These are phyloP conservation scores for Meriones unguiculatus DNA, from an alignment of 2,113 vertebrate genomes.

Conservation along the genomic window DNA sequence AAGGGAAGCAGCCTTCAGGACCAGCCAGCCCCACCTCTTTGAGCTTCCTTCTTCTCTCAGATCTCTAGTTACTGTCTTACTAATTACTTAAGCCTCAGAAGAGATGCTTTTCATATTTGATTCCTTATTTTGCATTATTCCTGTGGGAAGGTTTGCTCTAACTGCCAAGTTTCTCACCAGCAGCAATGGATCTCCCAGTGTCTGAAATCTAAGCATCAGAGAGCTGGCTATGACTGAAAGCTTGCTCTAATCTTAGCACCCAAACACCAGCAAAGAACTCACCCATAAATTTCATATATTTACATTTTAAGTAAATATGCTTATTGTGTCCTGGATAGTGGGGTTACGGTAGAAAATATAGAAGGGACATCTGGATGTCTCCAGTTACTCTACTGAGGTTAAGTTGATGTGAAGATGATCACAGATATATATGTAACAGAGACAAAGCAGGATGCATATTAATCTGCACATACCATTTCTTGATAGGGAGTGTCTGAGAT, in stretches of 20 bases:
- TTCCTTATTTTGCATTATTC: neutral
- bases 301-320: neutral
- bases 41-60: neutral
- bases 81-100: conserved; percentile 5
- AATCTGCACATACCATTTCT: neutral
- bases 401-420: neutral
- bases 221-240: neutral
- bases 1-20: neutral
- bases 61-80: neutral
- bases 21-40: neutral
- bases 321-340: neutral
- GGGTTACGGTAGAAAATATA: neutral
- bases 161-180: neutral
- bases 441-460: neutral
- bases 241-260: neutral
- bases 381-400: no score
- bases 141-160: neutral
- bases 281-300: neutral
- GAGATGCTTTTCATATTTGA: neutral
- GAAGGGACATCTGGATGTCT: neutral
- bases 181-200: neutral
- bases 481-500: neutral
- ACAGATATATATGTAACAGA: neutral
- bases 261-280: neutral
- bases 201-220: neutral